Evolutionary conservation across 1,140 invertebrate genomes (phyloP), one percentile per base, ranked within the genome.

Genomic region (Stegodyphus dumicola): DNA sequence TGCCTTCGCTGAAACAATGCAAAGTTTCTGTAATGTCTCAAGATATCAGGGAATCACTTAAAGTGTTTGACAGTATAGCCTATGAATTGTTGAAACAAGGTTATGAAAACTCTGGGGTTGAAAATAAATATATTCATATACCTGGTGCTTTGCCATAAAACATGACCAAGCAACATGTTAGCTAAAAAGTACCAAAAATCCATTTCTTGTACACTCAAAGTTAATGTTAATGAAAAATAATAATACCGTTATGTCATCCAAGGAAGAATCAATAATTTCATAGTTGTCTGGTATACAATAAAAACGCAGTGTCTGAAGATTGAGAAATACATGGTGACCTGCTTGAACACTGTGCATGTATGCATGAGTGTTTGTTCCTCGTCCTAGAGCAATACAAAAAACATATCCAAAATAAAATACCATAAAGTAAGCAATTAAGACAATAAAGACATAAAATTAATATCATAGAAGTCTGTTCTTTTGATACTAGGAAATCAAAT

Each of bases 201-300:
- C 33, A 33, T 33, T 33, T 33, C 1, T 33, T 33, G 33, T 1
- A 33, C 33, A 33, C 33, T 33, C 33, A 3, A 33, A 33, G 33
- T 33, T 33, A 33, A 33, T 33, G 3, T 33, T 33, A 33, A 33
- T 33, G 33, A 33, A 33, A 33, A 33, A 33, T 33, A 33, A 33
- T 89, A 90, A 88, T 88, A 93, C 92, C 87, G 99, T 99, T 53
- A 99, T 99, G 89, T 99, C 98, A 92, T 99, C 98, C 86, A 99
- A 90, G 7, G 98, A 99, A 3, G 98, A 99, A 93, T 99, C 98
- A 89, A 99, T 97, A 88, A 99, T 98, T 93, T 99, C 97, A 93
- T 99, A 99, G 91, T 99, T 99, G 90, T 99, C 99, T 33, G 99
- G 99, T 52, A 99, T 92, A 91, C 99, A 99, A 90, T 99, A 99